Conservation (phyloP, 2,888 invertebrate species). For the Euproctis similis region DNA sequence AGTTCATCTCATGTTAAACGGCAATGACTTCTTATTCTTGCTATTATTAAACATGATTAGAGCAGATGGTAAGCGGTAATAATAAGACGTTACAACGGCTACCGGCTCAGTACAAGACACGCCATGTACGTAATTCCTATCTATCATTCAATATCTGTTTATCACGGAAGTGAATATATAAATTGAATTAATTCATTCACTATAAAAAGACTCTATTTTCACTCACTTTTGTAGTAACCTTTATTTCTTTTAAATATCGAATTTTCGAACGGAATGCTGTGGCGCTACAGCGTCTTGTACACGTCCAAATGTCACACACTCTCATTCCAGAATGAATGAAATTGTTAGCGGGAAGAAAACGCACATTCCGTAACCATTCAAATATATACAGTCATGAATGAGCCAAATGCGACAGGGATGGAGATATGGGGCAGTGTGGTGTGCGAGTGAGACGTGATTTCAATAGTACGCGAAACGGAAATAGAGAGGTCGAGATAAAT, state of each 20-base stretch:
- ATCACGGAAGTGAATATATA: slow-evolving; percentile 59
- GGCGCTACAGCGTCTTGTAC: too few species aligned
- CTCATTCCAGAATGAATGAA: slow-evolving; percentile 42
- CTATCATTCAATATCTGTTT: slow-evolving; percentile 52
- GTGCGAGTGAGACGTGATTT: slow-evolving; percentile 59
- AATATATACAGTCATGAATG: slow-evolving; percentile 70
- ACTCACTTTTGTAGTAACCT: too few species aligned
- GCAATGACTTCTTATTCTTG: slow-evolving; percentile 65
- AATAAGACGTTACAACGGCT: slow-evolving; percentile 68
- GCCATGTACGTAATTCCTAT: slow-evolving; percentile 57
- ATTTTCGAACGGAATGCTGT: too few species aligned
- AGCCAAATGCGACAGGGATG: slow-evolving; percentile 69
- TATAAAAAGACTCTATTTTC: too few species aligned
- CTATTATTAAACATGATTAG: slow-evolving; percentile 73
- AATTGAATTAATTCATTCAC: slow-evolving; percentile 42
- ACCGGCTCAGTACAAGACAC: slow-evolving; percentile 53
- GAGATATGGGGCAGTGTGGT: slow-evolving; percentile 17
- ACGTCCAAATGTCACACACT: slow-evolving; percentile 39
- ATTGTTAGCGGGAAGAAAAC: slow-evolving; percentile 36
- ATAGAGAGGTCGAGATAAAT: slow-evolving; percentile 72
- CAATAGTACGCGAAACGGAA: slow-evolving; percentile 75
- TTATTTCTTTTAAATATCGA: too few species aligned
- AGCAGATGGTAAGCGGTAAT: slow-evolving; percentile 68
- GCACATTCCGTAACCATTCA: slow-evolving; percentile 63
- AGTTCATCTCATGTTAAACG: slow-evolving; percentile 72